A percentile compares a stretch with the other conserved stretches of the same genome.
Conservation (phyloP, 2,113 vertebrate species). For the Nothobranchius furzeri region DNA sequence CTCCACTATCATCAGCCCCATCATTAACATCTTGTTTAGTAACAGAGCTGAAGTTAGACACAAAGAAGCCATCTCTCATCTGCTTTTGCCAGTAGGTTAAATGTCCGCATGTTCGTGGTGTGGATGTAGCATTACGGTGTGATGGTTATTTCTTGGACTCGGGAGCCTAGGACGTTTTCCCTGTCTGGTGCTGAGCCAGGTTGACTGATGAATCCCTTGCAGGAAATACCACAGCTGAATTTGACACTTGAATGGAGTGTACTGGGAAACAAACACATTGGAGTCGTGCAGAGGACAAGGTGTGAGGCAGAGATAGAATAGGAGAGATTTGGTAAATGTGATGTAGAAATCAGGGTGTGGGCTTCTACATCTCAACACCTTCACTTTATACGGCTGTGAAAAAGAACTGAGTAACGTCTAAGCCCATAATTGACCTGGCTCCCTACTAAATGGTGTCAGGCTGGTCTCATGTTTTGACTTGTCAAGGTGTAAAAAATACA, state of each 20-base stretch:
- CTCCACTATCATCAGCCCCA: neutral
- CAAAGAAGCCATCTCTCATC: neutral
- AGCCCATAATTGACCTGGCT: neutral
- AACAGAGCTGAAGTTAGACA: neutral
- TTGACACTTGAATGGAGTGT: conserved; percentile 18
- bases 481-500: neutral
- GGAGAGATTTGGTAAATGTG: neutral
- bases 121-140: conserved; percentile 21
- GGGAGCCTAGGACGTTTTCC: conserved; percentile 3
- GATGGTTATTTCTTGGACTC: neutral
- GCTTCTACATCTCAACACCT: neutral
- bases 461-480: neutral
- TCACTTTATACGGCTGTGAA: neutral
- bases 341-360: neutral
- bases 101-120: neutral
- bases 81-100: neutral
- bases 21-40: neutral
- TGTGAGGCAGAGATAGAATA: neutral
- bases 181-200: conserved; percentile 1
- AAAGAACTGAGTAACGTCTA: neutral
- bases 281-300: neutral
- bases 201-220: conserved; percentile 27
- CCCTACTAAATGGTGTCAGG: neutral
- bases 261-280: conserved; percentile 7
- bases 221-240: conserved; percentile 1